phyloP scores from a whole-genome alignment of 2,113 vertebrate species.

The Channa maculata region DNA sequence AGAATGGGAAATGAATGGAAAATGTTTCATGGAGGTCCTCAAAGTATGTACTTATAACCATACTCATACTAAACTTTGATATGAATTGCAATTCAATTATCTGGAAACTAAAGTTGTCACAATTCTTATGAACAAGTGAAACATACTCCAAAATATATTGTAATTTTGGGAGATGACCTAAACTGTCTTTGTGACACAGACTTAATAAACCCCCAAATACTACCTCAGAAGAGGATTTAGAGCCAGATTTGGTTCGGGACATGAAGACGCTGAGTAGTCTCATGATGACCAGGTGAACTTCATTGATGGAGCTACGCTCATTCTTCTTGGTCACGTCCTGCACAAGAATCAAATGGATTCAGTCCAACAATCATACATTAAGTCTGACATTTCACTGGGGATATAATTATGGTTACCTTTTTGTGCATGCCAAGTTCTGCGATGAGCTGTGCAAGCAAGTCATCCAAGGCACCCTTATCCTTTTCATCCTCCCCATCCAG shows the following conservation, averaged over 20 bases:
- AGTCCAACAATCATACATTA: slow-evolving; percentile 2
- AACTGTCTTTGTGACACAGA: too few relatives aligned
- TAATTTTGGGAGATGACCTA: too few relatives aligned
- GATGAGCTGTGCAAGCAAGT: slow-evolving; percentile 94
- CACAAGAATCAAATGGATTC: not conserved
- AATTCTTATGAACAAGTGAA: too few relatives aligned
- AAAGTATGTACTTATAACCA: too few relatives aligned
- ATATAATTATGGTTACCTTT: slow-evolving; percentile 81
- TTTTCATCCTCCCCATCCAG: slow-evolving; percentile 98
- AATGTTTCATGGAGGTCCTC: too few relatives aligned
- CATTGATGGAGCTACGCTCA: slow-evolving; percentile 92
- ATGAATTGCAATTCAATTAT: too few relatives aligned
- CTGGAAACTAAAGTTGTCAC: too few relatives aligned
- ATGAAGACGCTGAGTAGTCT: slow-evolving; percentile 98
- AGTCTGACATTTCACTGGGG: not conserved
- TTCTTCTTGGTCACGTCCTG: slow-evolving; percentile 98
- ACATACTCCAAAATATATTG: too few relatives aligned
- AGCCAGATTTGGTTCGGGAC: slow-evolving; percentile 97
- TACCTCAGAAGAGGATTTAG: slow-evolving; percentile 96
- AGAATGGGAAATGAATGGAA: slow-evolving; percentile 3
- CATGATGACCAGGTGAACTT: slow-evolving; percentile 98
- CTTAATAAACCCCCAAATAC: too few relatives aligned
- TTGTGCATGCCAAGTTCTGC: slow-evolving; percentile 96
- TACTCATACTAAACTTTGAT: too few relatives aligned
- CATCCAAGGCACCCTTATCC: slow-evolving; percentile 97